Evolutionary conservation across 2,888 invertebrate species (phyloP), one percentile per base, ranked within the genome.

Genomic region (Yponomeuta evonymella): DNA sequence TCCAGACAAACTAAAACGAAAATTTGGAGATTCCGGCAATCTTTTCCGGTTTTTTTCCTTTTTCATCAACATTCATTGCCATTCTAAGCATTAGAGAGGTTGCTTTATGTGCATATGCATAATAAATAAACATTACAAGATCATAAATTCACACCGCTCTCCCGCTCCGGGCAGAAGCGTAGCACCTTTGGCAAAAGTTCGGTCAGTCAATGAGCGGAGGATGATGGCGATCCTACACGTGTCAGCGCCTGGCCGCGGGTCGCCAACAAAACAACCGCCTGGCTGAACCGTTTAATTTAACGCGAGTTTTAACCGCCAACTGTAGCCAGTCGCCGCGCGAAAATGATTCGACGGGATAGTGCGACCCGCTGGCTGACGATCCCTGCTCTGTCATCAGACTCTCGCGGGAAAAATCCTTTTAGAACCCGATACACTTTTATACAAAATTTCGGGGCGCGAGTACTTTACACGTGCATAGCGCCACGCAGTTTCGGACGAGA

Each of bases 241-340:
- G 67, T 58, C 67, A 30, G 48, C 48, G 62, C 62, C 36, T 11
- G 2, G 33, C 12, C 43, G 70, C 70, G 64, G 23, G 64, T 15
- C 64, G 64, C 36, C 48, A 64, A 15, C 70, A 30, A 64, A 70
- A 70, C 68, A 69, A 48, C 63, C 33, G 67, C 33, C 72, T 70
- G 71, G 58, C 71, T 77, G 79, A 79, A 77, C 79, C 80, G 81
- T 80, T 84, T 83, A 78, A 85, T 83, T 84, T 83, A 79, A 70
- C 78, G 76, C 71, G 76, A 78, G 77, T 81, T 86, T 83, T 79
- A 80, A 80, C 80, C 78, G 74, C 79, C 12, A 63, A 63, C 70
- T 62, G 15, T 70, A 23, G 62, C 58, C 58, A 6, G 51, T 58
- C 58, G 36, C 12, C 70, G 33, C 12, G 62, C 30, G 70, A 62